phyloP scores from a whole-genome alignment of 2,888 invertebrate genomes.

The Gasteruption jaculator region DNA sequence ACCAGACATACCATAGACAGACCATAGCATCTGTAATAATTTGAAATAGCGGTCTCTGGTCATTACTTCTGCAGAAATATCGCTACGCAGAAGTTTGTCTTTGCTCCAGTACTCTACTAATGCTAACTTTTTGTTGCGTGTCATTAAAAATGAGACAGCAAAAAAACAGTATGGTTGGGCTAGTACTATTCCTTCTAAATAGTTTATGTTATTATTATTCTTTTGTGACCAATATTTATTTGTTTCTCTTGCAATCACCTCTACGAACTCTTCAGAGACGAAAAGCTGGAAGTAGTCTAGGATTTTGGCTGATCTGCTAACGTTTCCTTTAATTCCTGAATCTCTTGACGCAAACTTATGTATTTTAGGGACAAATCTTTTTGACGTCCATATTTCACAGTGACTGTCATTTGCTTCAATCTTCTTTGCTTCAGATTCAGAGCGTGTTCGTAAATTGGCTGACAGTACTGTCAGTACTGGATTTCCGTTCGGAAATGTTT shows the following conservation, averaged over 20 bases:
- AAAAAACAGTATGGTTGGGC: constrained; percentile 14
- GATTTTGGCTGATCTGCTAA: constrained; percentile 15
- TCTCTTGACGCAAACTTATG: constrained; percentile 7
- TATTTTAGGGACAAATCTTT: constrained; percentile 15
- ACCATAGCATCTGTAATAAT: constrained; percentile 16
- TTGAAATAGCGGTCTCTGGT: constrained; percentile 16
- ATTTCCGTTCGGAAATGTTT: too few species aligned
- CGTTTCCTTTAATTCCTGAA: constrained; percentile 18
- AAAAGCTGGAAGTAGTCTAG: constrained; percentile 16
- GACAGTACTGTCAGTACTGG: too few species aligned
- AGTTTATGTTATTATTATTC: constrained; percentile 14
- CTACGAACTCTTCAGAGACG: constrained; percentile 15
- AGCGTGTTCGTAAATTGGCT: too few species aligned
- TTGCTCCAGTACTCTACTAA: constrained; percentile 14
- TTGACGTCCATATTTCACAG: constrained; percentile 14
- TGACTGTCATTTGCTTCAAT: constrained; percentile 14
- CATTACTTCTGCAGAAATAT: constrained; percentile 17
- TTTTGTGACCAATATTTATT: constrained; percentile 16
- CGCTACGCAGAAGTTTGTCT: constrained; percentile 16
- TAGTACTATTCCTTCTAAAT: constrained; percentile 12
- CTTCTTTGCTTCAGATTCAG: constrained; percentile 13
- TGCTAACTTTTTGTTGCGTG: constrained; percentile 16
- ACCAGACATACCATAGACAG: too few species aligned
- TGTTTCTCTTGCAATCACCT: constrained; percentile 12
- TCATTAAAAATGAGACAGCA: constrained; percentile 17